Base-by-base conservation (phyloP, 2,888 invertebrate genomes). In the Argynnis bischoffii region DNA sequence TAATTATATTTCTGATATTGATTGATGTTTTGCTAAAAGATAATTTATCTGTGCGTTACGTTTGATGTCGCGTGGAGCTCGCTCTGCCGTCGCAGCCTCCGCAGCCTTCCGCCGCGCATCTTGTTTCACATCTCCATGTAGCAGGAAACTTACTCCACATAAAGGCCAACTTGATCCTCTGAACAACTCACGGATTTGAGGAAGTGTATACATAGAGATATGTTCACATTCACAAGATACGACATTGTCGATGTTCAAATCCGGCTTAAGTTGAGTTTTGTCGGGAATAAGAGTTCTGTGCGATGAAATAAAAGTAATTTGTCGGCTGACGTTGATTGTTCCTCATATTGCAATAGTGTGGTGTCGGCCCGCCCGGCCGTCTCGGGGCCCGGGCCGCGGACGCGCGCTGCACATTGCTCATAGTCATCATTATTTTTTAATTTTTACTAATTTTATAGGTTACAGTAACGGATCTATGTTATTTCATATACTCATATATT, bases 1-100 rank as follows among this genome's bases (percentile, higher is more conserved):
- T 90, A 90, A 90, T 91, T 88, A 90, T 90, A 90, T 90, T 89
- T 88, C 90, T 87, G 90, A 90, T 89, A 90, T 90, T 90, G 88
- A 88, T 90, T 89, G 86, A 91, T 90, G 91, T 92, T 91, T 90
- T 89, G 89, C 90, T 90, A 86, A 88, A 88, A 90, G 88, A 90
- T 89, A 82, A 89, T 89, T 90, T 89, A 89, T 91, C 86, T 82
- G 84, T 84, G 82, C 85, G 90, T 90, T 87, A 87, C 82, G 87
- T 88, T 85, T 85, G 83, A 79, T 78, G 82, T 76, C 78, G 83
- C 80, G 85, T 77, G 81, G 78, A 79, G 76, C 69, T 74, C 74
- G 75, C 72, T 76, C 76, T 72, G 78, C 76, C 74, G 77, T 75
- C 78, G 81, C 79, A 76, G 80, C 80, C 56, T 56, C 57, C 54